Evolutionary conservation across 2,797 vertebrate genomes (phyloP).

Genomic region (Potorous gilbertii): DNA sequence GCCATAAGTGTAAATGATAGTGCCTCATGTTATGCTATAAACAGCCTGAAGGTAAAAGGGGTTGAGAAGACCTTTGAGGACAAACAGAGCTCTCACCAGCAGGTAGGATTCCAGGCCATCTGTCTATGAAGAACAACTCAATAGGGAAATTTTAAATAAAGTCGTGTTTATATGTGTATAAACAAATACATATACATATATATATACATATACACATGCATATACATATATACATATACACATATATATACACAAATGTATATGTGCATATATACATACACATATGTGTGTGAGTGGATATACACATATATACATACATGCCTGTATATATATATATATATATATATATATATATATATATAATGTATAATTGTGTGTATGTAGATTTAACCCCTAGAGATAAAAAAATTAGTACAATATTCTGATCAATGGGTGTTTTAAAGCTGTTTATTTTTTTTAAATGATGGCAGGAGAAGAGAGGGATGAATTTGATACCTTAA

Average conservation of each 20-base stretch:
- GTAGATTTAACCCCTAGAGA: slow-evolving; percentile 65
- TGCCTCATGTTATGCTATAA: slow-evolving; percentile 72
- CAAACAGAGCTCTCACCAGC: slow-evolving; percentile 73
- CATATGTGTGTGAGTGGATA: slow-evolving; percentile 44
- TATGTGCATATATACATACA: not conserved
- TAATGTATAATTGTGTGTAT: slow-evolving; percentile 60
- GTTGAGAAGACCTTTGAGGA: slow-evolving; percentile 67
- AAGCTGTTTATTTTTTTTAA: not conserved
- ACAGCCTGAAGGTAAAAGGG: slow-evolving; percentile 75
- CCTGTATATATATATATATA: too few species aligned
- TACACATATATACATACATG: not conserved
- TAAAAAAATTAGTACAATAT: slow-evolving; percentile 71
- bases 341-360: too few species aligned
- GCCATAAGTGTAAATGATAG: slow-evolving; percentile 72
- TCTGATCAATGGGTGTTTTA: slow-evolving; percentile 62
- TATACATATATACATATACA: too few species aligned
- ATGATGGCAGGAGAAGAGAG: slow-evolving; percentile 14
- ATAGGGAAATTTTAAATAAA: slow-evolving; percentile 29
- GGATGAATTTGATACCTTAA: not conserved
- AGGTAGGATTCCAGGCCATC: slow-evolving; percentile 76
- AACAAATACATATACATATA: slow-evolving; percentile 63
- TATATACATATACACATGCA: not conserved
- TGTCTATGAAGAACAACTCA: slow-evolving; percentile 65
- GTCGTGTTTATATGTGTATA: slow-evolving; percentile 60
- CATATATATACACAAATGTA: not conserved